A percentile compares a stretch with the other conserved stretches of the same genome.
These are phyloP conservation scores for Misgurnus mizolepis DNA, from an alignment of 2,113 vertebrate species.

Conservation along the genomic window DNA sequence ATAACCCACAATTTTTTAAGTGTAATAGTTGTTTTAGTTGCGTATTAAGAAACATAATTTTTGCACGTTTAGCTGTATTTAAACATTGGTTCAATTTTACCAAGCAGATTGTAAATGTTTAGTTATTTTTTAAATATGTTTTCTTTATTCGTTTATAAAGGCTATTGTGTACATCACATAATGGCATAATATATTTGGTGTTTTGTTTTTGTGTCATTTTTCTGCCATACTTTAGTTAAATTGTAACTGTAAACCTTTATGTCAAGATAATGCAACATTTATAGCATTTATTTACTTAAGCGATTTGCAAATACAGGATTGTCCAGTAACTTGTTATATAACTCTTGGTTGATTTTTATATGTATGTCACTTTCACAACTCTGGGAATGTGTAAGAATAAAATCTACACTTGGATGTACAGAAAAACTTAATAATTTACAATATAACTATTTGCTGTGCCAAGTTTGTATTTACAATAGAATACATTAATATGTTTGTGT, in stretches of 20 bases:
- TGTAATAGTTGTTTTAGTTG: neutral
- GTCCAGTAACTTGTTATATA: too few species aligned
- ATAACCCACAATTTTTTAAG: too few species aligned
- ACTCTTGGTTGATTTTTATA: too few species aligned
- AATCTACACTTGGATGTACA: too few species aligned
- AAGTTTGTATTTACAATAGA: neutral
- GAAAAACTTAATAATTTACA: neutral
- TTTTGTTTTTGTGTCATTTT: neutral
- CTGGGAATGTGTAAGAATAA: too few species aligned
- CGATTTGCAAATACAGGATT: neutral
- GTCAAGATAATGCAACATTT: neutral
- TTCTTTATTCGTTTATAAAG: neutral
- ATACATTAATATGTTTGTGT: neutral
- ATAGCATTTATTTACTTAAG: neutral
- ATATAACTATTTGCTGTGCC: neutral
- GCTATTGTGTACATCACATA: neutral
- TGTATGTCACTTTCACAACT: too few species aligned
- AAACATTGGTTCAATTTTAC: neutral
- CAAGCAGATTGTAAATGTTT: neutral
- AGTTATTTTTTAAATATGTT: neutral
- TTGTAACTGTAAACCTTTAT: constrained; percentile 11
- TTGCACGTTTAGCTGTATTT: constrained; percentile 1
- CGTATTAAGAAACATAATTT: neutral
- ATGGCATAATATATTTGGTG: constrained; percentile 9
- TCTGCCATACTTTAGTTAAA: neutral